Evolutionary conservation across 2,888 invertebrate genomes (phyloP).

Genomic region (Phortica okadai): DNA sequence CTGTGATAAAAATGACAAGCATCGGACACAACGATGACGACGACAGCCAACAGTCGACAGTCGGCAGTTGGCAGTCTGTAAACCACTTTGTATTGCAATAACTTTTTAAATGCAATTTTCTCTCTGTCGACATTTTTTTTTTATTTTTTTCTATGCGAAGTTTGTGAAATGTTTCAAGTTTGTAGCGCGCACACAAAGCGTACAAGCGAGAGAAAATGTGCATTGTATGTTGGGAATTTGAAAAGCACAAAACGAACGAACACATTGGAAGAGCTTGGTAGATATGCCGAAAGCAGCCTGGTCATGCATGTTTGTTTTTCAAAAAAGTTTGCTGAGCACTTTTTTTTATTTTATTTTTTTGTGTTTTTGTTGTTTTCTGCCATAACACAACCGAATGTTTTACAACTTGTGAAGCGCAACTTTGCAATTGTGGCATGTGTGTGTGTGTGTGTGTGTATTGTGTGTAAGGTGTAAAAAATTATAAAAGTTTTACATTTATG

Average conservation of each 20-base stretch:
- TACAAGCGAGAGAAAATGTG: conserved; percentile 3
- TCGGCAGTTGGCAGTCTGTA: background rate
- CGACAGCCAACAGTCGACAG: background rate
- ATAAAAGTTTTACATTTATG: conserved; percentile 30
- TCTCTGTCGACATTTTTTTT: conserved; percentile 22
- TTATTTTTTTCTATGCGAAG: conserved; percentile 19
- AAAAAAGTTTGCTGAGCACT: conserved; percentile 57
- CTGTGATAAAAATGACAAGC: conserved; percentile 6
- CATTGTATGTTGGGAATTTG: conserved; percentile 10
- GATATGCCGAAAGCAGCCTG: background rate
- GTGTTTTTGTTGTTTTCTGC: background rate
- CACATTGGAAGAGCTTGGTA: background rate
- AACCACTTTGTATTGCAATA: conserved; percentile 11
- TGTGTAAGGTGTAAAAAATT: conserved; percentile 15
- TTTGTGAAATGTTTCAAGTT: conserved; percentile 21
- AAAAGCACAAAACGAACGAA: background rate
- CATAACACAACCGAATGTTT: conserved; percentile 22
- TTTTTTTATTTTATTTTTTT: background rate
- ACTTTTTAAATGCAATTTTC: conserved; percentile 31
- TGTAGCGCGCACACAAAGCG: background rate
- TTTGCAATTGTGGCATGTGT: conserved; percentile 20
- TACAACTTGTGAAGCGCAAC: conserved; percentile 1
- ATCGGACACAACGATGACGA: background rate
- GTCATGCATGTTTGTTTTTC: conserved; percentile 57
- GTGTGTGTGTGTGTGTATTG: conserved; percentile 5